Percentiles rank a stretch among this genome's conserved stretches.
These are phyloP conservation scores for Bombylius major DNA, from an alignment of 2,888 invertebrate species.

Conservation along the genomic window DNA sequence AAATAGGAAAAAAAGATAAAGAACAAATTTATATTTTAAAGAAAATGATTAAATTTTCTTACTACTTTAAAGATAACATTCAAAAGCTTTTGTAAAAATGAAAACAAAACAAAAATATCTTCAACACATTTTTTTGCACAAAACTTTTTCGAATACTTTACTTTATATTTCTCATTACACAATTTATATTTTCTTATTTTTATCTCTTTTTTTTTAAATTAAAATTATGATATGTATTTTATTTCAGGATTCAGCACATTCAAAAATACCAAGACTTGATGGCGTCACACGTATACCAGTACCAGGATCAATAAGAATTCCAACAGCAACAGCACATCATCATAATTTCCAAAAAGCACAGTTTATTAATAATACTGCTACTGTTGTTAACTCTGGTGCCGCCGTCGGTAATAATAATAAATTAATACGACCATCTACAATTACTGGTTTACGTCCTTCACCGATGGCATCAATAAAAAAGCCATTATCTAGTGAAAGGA, in stretches of 20 bases:
- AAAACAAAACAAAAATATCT: too few relatives aligned
- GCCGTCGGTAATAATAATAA: constrained; percentile 9
- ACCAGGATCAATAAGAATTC: constrained; percentile 22
- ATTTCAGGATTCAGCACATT: constrained; percentile 29
- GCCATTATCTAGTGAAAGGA: constrained; percentile 26
- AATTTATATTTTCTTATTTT: background rate
- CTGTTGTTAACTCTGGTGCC: background rate
- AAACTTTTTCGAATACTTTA: too few relatives aligned
- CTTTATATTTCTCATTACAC: too few relatives aligned
- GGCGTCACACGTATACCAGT: constrained; percentile 30
- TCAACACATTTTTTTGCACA: too few relatives aligned
- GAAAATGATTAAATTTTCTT: too few relatives aligned
- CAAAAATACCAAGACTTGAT: constrained; percentile 32
- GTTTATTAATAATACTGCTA: constrained; percentile 2
- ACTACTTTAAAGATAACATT: too few relatives aligned
- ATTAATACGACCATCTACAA: constrained; percentile 23
- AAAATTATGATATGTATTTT: constrained; percentile 4
- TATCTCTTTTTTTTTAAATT: background rate
- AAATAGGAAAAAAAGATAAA: too few relatives aligned
- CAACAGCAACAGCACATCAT: background rate
- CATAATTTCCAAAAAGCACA: constrained; percentile 12
- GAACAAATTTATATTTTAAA: too few relatives aligned
- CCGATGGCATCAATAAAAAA: constrained; percentile 21
- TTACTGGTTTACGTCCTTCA: constrained; percentile 18
- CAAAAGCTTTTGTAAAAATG: too few relatives aligned